phyloP scores from a whole-genome alignment of 2,888 invertebrate species.

The Leistus spinibarbis region DNA sequence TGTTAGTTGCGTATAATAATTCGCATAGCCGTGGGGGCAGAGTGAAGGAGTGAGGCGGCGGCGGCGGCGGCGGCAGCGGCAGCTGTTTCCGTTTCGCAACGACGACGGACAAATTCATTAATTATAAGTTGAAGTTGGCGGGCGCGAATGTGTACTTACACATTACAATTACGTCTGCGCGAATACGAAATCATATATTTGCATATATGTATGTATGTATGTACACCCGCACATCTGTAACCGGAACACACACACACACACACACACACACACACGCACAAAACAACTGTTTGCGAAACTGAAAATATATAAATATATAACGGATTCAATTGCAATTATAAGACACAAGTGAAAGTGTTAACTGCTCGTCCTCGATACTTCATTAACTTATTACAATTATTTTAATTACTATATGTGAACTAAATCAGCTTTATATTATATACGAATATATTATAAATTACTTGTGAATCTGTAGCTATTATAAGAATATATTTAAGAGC shows the following conservation, averaged over 20 bases:
- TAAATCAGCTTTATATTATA: too few species aligned
- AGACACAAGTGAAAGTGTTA: too few species aligned
- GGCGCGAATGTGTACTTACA: neutral
- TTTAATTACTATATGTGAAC: too few species aligned
- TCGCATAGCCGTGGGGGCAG: neutral
- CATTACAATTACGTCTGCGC: neutral
- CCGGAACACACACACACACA: constrained; percentile 10
- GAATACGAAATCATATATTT: constrained; percentile 14
- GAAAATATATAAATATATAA: too few species aligned
- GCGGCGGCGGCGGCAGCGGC: neutral
- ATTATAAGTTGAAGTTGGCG: constrained; percentile 25
- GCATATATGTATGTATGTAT: constrained; percentile 5
- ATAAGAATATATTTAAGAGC: too few species aligned
- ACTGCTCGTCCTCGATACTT: too few species aligned
- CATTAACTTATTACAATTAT: too few species aligned
- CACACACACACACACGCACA: neutral
- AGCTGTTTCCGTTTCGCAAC: constrained; percentile 18
- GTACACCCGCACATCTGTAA: constrained; percentile 5
- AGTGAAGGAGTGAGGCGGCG: neutral
- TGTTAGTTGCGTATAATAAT: neutral
- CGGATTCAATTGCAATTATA: too few species aligned
- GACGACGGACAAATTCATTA: constrained; percentile 15
- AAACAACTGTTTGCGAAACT: too few species aligned
- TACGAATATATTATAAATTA: too few species aligned
- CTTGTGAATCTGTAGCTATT: too few species aligned